Evolutionary conservation across 1,140 invertebrate species (phyloP).

Genomic region (Papilio polyxenes): DNA sequence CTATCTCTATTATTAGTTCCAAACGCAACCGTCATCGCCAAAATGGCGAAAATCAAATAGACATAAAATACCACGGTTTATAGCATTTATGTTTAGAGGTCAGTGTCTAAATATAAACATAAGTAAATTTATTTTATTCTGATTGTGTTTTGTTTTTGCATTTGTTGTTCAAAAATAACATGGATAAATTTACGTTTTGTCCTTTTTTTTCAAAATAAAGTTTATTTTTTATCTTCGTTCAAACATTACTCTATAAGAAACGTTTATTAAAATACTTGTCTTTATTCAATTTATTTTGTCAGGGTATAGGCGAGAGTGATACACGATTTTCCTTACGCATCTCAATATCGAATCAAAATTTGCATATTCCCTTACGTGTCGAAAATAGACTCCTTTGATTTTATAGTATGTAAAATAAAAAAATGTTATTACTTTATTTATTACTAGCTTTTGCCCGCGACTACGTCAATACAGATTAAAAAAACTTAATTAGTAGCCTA

Average conservation of each 20-base stretch:
- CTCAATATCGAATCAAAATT: background rate
- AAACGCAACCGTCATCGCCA: too few relatives aligned
- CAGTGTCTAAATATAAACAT: too few relatives aligned
- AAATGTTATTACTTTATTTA: background rate
- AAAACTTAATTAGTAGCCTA: too few relatives aligned
- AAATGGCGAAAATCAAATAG: too few relatives aligned
- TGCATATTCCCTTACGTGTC: conserved; percentile 3
- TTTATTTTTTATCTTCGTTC: background rate
- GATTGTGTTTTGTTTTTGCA: too few relatives aligned
- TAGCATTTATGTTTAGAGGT: too few relatives aligned
- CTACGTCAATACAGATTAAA: too few relatives aligned
- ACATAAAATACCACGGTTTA: too few relatives aligned
- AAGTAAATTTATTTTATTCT: too few relatives aligned
- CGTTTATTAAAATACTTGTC: background rate
- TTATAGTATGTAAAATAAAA: background rate
- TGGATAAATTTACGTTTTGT: background rate
- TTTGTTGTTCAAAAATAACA: background rate
- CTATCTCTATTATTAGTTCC: too few relatives aligned
- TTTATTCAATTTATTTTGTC: background rate
- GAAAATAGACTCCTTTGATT: background rate
- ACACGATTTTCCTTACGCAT: background rate
- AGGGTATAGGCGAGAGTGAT: background rate
- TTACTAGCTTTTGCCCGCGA: too few relatives aligned
- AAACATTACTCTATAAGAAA: conserved; percentile 1
- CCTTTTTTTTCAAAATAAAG: background rate